Conservation (phyloP, 35 echinoderm and acorn worm species). For the Anneissia japonica region DNA sequence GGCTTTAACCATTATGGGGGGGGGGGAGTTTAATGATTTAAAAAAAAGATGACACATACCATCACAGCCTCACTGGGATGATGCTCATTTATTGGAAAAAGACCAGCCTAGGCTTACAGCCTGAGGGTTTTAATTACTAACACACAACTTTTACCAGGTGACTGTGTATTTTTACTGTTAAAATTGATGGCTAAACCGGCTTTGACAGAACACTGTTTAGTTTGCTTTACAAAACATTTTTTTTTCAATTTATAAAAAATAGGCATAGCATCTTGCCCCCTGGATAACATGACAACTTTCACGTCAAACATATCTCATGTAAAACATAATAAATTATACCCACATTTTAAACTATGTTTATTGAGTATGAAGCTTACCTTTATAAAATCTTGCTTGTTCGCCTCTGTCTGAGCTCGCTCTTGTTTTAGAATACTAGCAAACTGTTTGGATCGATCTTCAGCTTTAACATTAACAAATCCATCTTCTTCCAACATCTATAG, state of each 20-base stretch:
- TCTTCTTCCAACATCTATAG: constrained; percentile 68
- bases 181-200: too few relatives aligned
- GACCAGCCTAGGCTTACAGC: too few relatives aligned
- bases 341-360: neutral
- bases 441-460: constrained; percentile 78
- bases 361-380: constrained; percentile 59
- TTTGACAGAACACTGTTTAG: neutral
- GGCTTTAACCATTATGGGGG: too few relatives aligned
- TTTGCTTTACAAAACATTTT: neutral
- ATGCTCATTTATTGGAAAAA: too few relatives aligned
- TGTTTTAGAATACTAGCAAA: constrained; percentile 53
- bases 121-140: too few relatives aligned
- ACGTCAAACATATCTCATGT: neutral
- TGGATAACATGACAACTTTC: neutral
- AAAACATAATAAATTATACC: neutral
- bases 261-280: neutral
- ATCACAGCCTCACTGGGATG: too few relatives aligned
- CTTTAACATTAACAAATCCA: constrained; percentile 83
- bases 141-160: too few relatives aligned
- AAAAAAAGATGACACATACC: too few relatives aligned
- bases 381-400: constrained; percentile 50
- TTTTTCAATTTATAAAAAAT: neutral
- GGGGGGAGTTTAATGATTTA: too few relatives aligned
- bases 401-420: constrained; percentile 49
- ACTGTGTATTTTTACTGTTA: too few relatives aligned